These are phyloP conservation scores for Lepilemur septentrionalis DNA, from an alignment of 2,797 vertebrate species.

Conservation along the genomic window DNA sequence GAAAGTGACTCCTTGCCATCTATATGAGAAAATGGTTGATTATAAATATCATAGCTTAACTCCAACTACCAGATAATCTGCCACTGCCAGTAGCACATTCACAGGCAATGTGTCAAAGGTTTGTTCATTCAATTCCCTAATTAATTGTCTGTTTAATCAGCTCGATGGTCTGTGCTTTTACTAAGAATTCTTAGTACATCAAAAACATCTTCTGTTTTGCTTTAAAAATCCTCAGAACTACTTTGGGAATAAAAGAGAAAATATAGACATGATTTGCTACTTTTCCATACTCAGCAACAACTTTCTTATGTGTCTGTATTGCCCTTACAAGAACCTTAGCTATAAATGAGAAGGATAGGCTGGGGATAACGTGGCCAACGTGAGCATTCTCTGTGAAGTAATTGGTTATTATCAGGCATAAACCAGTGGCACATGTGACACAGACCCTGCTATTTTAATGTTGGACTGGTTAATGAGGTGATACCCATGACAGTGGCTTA, in stretches of 20 bases:
- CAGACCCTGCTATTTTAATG: neutral
- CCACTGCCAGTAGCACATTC: neutral
- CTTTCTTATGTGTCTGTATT: neutral
- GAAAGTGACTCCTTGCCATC: neutral
- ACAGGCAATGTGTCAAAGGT: neutral
- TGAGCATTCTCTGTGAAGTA: neutral
- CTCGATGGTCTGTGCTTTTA: neutral
- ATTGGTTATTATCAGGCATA: neutral
- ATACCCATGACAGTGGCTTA: neutral
- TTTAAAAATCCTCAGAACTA: neutral
- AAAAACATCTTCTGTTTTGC: neutral
- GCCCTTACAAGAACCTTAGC: neutral
- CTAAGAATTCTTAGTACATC: neutral
- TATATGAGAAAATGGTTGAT: neutral
- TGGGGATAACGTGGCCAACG: neutral
- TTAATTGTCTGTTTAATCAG: neutral
- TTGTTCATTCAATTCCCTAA: neutral
- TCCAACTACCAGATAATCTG: neutral
- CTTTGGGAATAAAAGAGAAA: neutral
- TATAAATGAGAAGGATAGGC: neutral
- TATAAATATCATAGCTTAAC: neutral
- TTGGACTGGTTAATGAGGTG: neutral
- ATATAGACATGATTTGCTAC: neutral
- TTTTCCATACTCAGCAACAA: neutral
- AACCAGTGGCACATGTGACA: neutral